Evolutionary conservation across 92 coral and sea anemone genomes (phyloP), one percentile per base, ranked within the genome.

Genomic region (Heliopora coerulea): DNA sequence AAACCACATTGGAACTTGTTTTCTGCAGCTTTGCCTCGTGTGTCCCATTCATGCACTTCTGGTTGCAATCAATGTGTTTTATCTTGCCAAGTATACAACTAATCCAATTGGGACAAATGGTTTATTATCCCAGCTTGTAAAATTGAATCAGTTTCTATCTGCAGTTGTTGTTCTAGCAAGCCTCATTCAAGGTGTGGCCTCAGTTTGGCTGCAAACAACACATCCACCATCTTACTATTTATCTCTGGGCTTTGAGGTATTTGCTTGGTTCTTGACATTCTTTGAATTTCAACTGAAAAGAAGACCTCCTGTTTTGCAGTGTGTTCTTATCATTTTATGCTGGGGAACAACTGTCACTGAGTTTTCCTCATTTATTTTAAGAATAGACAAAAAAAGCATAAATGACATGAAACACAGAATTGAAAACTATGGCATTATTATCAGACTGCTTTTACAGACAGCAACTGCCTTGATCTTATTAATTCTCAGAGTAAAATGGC

Each of bases 241-340:
- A 11, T 72, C 89, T 1, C 50, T 80, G 78, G 69, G 79, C 19
- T 59, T 90, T 3, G 54, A 88, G 15, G 79, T 81, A 19, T 19
- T 90, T 24, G 83, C 96, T 8, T 95, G 99, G 99, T 70, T 84
- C 39, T 33, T 85, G 24, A 88, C 86, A 41, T 73, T 87, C 17
- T 60, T 81, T 30, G 56, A 73, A 14, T 62, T 83, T 61, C 62
- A 86, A 9, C 25, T 80, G 32, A 84, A 73, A 44, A 70, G 62
- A 20, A 77, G 89, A 46, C 74, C 86, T 9, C 81, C 96, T 28
- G 30, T 60, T 1, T 0, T 83, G 46, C 86, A 80, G 27, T 57
- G 87, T 18, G 15, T 77, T 23, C 41, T 79, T 8, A 66, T 88
- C 8, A 27, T 84, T 17, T 10, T 84, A 24, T 88, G 78, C 8